Percentiles rank a stretch among this genome's conserved stretches.
Conservation (phyloP, 2,888 invertebrate genomes). For the Trachelus stipa region DNA sequence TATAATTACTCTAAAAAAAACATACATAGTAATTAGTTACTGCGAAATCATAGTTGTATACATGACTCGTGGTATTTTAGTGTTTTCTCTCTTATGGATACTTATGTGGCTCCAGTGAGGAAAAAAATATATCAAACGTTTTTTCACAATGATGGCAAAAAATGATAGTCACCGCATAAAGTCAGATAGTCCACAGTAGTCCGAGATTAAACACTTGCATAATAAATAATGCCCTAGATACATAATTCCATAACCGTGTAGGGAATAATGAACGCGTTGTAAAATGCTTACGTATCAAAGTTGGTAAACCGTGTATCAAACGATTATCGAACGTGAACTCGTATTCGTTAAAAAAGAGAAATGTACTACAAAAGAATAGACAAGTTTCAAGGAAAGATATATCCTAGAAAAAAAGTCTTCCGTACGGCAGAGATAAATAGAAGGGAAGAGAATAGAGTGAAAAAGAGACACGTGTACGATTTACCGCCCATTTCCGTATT, state of each 20-base stretch:
- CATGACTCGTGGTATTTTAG: constrained; percentile 26
- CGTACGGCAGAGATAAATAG: not conserved
- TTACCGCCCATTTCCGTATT: not conserved
- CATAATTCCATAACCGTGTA: constrained; percentile 12
- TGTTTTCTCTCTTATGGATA: constrained; percentile 11
- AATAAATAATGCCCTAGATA: constrained; percentile 48
- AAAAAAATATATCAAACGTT: not conserved
- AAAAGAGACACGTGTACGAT: not conserved
- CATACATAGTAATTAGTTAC: not conserved
- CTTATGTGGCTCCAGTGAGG: not conserved
- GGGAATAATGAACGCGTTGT: not conserved
- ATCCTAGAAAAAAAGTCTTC: constrained; percentile 24
- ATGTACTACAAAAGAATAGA: not conserved
- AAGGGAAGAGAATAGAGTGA: not conserved
- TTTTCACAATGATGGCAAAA: not conserved
- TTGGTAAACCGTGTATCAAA: not conserved
- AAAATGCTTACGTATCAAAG: not conserved
- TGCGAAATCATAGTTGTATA: constrained; percentile 19
- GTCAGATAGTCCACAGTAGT: not conserved
- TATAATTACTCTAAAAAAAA: not conserved
- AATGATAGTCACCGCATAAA: not conserved
- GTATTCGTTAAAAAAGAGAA: not conserved
- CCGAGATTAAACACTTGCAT: constrained; percentile 1
- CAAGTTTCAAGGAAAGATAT: not conserved
- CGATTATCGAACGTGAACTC: not conserved